A percentile compares a stretch with the other conserved stretches of the same genome.
Conservation (phyloP, 2,888 invertebrate genomes). For the Drosophila neotestacea region DNA sequence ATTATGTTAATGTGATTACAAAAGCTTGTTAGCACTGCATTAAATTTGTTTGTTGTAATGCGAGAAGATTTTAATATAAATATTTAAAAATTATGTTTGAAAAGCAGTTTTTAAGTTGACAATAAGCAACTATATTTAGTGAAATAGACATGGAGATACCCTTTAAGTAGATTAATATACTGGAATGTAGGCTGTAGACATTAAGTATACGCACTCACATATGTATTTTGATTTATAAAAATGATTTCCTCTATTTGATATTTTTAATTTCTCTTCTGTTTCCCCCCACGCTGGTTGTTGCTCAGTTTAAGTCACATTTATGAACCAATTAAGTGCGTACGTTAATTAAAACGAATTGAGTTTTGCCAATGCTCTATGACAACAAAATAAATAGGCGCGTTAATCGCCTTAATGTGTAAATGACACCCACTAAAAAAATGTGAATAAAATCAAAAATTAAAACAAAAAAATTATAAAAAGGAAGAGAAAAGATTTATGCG, state of each 20-base stretch:
- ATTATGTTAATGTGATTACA: conserved; percentile 41
- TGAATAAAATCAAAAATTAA: conserved; percentile 9
- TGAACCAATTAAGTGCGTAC: conserved; percentile 40
- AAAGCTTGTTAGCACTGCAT: conserved; percentile 47
- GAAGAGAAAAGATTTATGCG: conserved; percentile 47
- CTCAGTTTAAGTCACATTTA: conserved; percentile 21
- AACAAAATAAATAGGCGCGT: conserved; percentile 27
- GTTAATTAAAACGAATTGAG: conserved; percentile 58
- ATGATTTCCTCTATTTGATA: neutral
- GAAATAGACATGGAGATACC: neutral
- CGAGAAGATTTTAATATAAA: conserved; percentile 15
- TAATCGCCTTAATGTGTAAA: conserved; percentile 57
- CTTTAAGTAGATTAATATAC: no score
- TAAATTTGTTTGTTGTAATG: conserved; percentile 32
- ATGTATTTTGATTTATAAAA: conserved; percentile 11
- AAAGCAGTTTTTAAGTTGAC: neutral
- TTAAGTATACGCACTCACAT: neutral
- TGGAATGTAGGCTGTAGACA: neutral
- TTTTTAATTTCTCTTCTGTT: conserved; percentile 8
- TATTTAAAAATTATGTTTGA: conserved; percentile 20
- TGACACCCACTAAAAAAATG: conserved; percentile 14
- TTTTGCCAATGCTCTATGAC: conserved; percentile 14
- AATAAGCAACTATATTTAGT: neutral
- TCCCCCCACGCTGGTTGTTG: neutral
- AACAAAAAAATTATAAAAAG: conserved; percentile 8